phyloP scores from a whole-genome alignment of 2,797 vertebrate species.

The Chrosomus eos region DNA sequence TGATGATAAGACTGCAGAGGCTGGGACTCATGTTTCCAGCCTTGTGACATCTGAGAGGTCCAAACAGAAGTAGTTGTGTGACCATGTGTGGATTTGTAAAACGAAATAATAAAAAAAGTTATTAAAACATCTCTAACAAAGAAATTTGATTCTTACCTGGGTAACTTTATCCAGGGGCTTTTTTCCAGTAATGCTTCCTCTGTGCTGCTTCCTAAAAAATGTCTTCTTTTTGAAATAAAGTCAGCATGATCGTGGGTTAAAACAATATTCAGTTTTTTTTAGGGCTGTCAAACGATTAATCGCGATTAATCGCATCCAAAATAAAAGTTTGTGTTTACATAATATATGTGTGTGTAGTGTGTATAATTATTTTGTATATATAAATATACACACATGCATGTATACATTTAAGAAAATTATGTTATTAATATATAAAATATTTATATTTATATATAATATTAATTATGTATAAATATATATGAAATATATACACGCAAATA shows the following conservation, averaged over 20 bases:
- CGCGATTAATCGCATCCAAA: too few species aligned
- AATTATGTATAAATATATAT: too few species aligned
- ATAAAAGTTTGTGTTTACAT: too few species aligned
- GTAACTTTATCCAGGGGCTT: neutral
- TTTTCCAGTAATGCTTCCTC: neutral
- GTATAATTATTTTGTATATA: too few species aligned
- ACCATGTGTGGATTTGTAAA: neutral
- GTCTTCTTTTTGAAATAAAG: neutral
- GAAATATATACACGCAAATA: too few species aligned
- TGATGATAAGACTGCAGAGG: constrained; percentile 21
- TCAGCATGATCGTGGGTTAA: neutral
- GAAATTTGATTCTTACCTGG: neutral
- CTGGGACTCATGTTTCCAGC: constrained; percentile 1
- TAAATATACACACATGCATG: too few species aligned
- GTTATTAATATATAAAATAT: too few species aligned
- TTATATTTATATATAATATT: too few species aligned
- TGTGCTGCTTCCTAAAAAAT: neutral
- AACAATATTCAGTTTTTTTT: neutral
- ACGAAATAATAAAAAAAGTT: neutral
- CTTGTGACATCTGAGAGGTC: constrained; percentile 3
- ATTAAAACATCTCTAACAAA: neutral
- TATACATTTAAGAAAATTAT: too few species aligned
- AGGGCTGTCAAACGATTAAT: too few species aligned
- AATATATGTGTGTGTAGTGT: too few species aligned
- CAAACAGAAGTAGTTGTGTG: neutral